A percentile compares a stretch with the other conserved stretches of the same genome.
These are phyloP conservation scores for Plotosus lineatus DNA, from an alignment of 2,113 vertebrate species.

Conservation along the genomic window DNA sequence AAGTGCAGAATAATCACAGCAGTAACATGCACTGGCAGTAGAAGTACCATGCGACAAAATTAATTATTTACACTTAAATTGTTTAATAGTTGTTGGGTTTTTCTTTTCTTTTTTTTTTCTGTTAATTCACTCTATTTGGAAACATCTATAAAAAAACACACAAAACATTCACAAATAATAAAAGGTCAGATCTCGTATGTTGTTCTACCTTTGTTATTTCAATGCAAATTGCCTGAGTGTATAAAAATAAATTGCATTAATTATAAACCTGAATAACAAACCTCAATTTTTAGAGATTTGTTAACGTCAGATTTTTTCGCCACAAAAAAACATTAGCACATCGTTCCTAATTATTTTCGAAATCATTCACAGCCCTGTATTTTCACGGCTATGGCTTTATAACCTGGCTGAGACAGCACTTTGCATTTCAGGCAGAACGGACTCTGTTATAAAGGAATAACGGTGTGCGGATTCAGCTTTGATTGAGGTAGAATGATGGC, in stretches of 20 bases:
- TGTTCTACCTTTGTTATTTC: background rate
- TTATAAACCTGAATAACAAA: background rate
- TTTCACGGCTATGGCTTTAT: slow-evolving; percentile 34
- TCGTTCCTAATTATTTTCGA: slow-evolving; percentile 33
- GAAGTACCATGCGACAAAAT: background rate
- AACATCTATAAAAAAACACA: background rate
- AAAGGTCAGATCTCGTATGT: background rate
- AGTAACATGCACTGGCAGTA: no score
- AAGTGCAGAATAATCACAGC: background rate
- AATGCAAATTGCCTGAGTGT: background rate
- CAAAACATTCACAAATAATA: background rate
- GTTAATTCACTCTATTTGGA: background rate
- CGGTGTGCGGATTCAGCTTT: slow-evolving; percentile 47
- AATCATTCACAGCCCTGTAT: slow-evolving; percentile 29
- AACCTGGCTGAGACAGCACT: slow-evolving; percentile 30
- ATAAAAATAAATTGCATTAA: background rate
- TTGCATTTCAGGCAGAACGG: slow-evolving; percentile 36
- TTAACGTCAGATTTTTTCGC: background rate
- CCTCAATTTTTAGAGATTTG: background rate
- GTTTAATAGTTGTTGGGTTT: background rate
- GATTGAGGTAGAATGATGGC: slow-evolving; percentile 51
- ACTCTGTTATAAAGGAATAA: slow-evolving; percentile 42
- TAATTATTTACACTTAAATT: background rate
- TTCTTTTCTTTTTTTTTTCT: no score
- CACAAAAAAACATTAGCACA: slow-evolving; percentile 25